Base-by-base conservation (phyloP, 64 coral and sea anemone genomes). In the Pocillopora verrucosa region DNA sequence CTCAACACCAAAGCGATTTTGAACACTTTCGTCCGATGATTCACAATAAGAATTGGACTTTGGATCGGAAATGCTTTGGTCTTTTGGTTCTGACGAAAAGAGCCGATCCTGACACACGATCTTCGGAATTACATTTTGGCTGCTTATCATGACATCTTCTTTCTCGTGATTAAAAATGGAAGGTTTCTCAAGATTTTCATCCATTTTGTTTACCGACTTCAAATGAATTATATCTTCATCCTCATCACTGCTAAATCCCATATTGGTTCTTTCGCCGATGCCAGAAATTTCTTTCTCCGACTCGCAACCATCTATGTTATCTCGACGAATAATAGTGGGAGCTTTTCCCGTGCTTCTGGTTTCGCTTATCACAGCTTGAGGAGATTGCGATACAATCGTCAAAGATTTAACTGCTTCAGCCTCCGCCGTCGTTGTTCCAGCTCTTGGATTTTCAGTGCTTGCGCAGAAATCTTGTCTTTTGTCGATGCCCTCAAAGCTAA, bases 301-400 rank as follows among this genome's bases (percentile, higher is more conserved):
- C 26, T 85, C 82, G 37, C 82, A 85, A 2, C 82, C 82, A 58
- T 85, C 82, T 20, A 85, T 85, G 64, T 85, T 85, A 16, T 85
- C 82, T 57, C 82, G 25, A 1, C 82, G 82, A 85, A 65, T 22
- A 1, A 37, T 72, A 20, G 24, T 19, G 0, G 82, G 82, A 37
- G 63, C 70, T 56, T n/a, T 70, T 5, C 9, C 67, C 5, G 19
- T 22, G 79, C 59, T 0, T 68, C 25, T 62, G 1, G 80, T 14
- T 13, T 83, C 80, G 64, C 13, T 41, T 62, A 51, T 0, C 22
- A 57, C 20, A 19, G 19, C 5, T 5, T 24, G 65, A 11, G 63
- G 19, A 26, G 82, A 25, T 38, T 57, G 17, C 16, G 82, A 19
- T 67, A 5, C 25, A 38, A 2, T 76, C 59, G 34, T 74, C 41